Percentiles rank a stretch among this genome's conserved stretches.
These are phyloP conservation scores for Ceratotherium simum DNA, from an alignment of 2,113 vertebrate genomes.

Conservation along the genomic window DNA sequence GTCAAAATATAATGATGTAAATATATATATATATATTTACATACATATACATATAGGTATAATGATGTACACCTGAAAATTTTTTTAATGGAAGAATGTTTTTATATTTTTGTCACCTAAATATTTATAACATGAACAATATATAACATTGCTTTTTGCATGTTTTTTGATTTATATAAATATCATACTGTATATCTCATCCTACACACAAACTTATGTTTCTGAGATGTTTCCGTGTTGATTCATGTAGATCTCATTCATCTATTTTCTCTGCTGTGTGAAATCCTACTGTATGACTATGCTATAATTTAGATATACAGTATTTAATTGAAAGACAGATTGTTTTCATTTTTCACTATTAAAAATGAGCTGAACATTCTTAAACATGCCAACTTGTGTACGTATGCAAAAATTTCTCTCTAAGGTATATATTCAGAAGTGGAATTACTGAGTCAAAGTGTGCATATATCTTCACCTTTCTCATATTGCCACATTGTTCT, in stretches of 20 bases:
- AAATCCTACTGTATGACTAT: neutral
- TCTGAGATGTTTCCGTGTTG: neutral
- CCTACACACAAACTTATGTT: neutral
- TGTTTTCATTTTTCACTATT: neutral
- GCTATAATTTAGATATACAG: neutral
- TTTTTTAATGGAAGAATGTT: neutral
- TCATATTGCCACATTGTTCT: neutral
- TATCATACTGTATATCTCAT: neutral
- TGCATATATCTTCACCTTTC: neutral
- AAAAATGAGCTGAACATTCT: neutral
- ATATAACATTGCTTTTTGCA: neutral
- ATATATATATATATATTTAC: too few relatives aligned
- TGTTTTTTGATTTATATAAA: neutral
- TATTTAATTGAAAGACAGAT: neutral
- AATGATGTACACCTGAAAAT: too few relatives aligned
- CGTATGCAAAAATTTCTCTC: neutral
- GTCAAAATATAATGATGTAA: too few relatives aligned
- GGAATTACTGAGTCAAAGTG: neutral
- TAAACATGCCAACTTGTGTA: neutral
- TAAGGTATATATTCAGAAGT: neutral
- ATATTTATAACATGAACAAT: neutral
- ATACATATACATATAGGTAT: too few relatives aligned
- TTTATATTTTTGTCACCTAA: neutral
- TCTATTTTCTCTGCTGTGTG: neutral
- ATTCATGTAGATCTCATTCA: neutral